Base-by-base conservation (phyloP, 2,888 invertebrate genomes). In the Prosapia bicincta region DNA sequence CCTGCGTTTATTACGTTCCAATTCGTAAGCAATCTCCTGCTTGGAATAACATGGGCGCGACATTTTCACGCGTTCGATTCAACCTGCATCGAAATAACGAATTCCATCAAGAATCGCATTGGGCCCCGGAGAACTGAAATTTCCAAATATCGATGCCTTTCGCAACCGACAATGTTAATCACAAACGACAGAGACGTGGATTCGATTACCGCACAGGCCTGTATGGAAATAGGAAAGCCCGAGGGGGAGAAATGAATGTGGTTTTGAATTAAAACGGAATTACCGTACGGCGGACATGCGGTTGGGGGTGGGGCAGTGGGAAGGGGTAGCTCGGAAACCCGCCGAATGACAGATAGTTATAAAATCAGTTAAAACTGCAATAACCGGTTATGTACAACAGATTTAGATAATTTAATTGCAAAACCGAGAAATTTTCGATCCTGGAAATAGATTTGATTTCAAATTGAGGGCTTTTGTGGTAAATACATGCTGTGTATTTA, bases 261-360 rank as follows among this genome's bases (percentile, higher is more conserved):
- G 72, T 72, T 72, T 72, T 72, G 72, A 72, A 72, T 72, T 72
- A 72, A 72, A 72, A 72, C 67, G 72, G 72, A 72, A 72, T 72
- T 72, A 72, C 72, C 38, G 72, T 72, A 72, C 28, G 67, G 72
- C 67, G 72, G 66, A 72, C 67, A 72, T 67, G 72, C 72, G 72
- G 72, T 67, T 66, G 20, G 54, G 26, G 28, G 23, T 30, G 26
- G 28, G 26, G 26, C n/a, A 13, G 74, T 43, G 38, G 70, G 66
- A 26, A n/a, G n/a, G 28, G 68, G 43, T 26, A 66, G 71, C 75
- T 10, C 67, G 38, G 20, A 54, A 54, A 54, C 20, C n/a, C 24
- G 30, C 67, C 32, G 69, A 75, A 76, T 76, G 76, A 76, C 68
- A 72, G 76, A 72, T 72, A 43, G 72, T 54, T 2, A 54, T 10